These are phyloP conservation scores for Rhinogobio ventralis DNA, from an alignment of 2,797 vertebrate genomes.

Conservation along the genomic window DNA sequence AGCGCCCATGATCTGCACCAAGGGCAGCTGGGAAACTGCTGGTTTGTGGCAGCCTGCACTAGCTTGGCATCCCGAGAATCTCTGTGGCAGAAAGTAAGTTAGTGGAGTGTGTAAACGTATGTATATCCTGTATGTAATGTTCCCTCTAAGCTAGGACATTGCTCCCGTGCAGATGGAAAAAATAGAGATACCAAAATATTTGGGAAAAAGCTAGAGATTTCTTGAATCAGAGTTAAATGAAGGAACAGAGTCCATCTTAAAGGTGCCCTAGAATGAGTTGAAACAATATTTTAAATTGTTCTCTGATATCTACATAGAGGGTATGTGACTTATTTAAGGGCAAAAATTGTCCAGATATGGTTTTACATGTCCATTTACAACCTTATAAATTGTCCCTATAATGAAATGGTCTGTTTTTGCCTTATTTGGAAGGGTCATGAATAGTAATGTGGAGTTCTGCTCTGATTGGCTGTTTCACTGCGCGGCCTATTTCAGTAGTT, in stretches of 20 bases:
- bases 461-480: too few species aligned
- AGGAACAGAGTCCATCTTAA: background rate
- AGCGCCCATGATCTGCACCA: conserved; percentile 96
- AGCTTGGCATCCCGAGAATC: conserved; percentile 92
- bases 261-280: too few species aligned
- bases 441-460: too few species aligned
- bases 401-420: too few species aligned
- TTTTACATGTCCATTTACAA: too few species aligned
- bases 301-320: too few species aligned
- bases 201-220: background rate
- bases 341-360: too few species aligned
- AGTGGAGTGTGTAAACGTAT: conserved; percentile 26
- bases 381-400: too few species aligned
- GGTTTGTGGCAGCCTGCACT: conserved; percentile 96
- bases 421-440: too few species aligned
- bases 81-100: conserved; percentile 93
- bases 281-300: too few species aligned
- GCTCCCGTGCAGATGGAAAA: rapidly evolving
- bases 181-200: background rate
- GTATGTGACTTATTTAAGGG: too few species aligned
- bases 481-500: too few species aligned
- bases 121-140: background rate
- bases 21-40: conserved; percentile 96
- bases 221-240: background rate
- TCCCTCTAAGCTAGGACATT: background rate